A percentile compares a stretch with the other conserved stretches of the same genome.
Conservation (phyloP, 2,888 invertebrate genomes). For the Byasa hedistus region DNA sequence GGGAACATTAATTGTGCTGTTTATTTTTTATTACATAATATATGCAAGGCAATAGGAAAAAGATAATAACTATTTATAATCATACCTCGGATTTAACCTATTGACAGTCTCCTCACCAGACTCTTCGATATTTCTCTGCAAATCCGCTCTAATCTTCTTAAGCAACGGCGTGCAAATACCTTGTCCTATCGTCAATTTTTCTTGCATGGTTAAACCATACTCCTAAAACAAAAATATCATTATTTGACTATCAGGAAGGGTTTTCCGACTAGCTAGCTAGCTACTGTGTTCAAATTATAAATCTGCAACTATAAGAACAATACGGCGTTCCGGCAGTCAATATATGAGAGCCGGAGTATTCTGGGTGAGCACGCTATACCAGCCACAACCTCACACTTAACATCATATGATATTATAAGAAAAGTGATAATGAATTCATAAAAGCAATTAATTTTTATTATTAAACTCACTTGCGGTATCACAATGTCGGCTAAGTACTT, state of each 20-base stretch:
- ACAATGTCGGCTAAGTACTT: conserved; percentile 99
- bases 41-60: not conserved
- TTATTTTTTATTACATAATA: too few species aligned
- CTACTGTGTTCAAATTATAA: too few species aligned
- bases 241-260: not conserved
- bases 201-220: conserved; percentile 96
- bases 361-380: too few species aligned
- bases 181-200: conserved; percentile 97
- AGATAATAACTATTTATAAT: conserved; percentile 4
- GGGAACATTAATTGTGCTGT: too few species aligned
- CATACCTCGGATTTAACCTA: conserved; percentile 93
- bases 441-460: conserved; percentile 18
- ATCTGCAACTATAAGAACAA: too few species aligned
- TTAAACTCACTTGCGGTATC: conserved; percentile 91
- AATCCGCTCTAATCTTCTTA: conserved; percentile 96
- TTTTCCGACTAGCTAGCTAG: too few species aligned
- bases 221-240: conserved; percentile 79
- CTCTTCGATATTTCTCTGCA: conserved; percentile 96
- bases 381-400: too few species aligned
- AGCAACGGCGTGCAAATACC: conserved; percentile 98
- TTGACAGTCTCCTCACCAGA: conserved; percentile 96
- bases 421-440: conserved; percentile 45
- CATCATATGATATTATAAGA: too few species aligned
- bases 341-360: too few species aligned
- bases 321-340: too few species aligned